Conservation (phyloP, 2,113 vertebrate species). For the Ctenomys sociabilis region DNA sequence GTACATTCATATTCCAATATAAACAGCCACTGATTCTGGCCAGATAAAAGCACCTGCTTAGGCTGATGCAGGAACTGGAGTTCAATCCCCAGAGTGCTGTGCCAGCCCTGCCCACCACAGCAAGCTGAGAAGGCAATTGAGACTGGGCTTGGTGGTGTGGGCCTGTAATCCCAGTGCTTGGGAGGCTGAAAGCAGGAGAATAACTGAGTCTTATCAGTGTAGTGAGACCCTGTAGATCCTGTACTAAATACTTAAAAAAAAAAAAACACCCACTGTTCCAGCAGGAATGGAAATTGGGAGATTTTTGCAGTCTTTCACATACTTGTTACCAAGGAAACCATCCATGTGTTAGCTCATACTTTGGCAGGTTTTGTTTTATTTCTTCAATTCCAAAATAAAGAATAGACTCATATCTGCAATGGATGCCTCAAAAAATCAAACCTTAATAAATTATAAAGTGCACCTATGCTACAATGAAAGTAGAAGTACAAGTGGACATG, state of each 20-base stretch:
- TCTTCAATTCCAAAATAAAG: not conserved
- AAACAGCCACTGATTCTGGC: not conserved
- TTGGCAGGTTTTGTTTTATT: constrained; percentile 37
- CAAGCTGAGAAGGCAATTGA: too few species aligned
- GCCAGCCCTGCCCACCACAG: too few species aligned
- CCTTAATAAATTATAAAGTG: not conserved
- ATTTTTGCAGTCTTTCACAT: constrained; percentile 46
- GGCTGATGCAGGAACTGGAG: too few species aligned
- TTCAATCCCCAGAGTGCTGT: too few species aligned
- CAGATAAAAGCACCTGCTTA: too few species aligned
- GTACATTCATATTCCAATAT: not conserved
- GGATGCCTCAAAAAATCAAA: not conserved
- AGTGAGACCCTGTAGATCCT: too few species aligned
- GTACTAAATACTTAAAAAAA: too few species aligned
- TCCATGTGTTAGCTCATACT: constrained; percentile 45
- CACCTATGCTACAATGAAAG: not conserved
- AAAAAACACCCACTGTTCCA: not conserved
- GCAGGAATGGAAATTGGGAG: constrained; percentile 19
- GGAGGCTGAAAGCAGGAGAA: too few species aligned
- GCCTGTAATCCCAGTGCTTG: too few species aligned
- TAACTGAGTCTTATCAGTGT: too few species aligned
- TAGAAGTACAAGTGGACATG: not conserved
- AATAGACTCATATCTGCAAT: constrained; percentile 16
- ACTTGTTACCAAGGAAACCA: constrained; percentile 72
- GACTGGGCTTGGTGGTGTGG: too few species aligned